Evolutionary conservation across 92 coral and sea anemone genomes (phyloP).

Genomic region (Anthopleura xanthogrammica): DNA sequence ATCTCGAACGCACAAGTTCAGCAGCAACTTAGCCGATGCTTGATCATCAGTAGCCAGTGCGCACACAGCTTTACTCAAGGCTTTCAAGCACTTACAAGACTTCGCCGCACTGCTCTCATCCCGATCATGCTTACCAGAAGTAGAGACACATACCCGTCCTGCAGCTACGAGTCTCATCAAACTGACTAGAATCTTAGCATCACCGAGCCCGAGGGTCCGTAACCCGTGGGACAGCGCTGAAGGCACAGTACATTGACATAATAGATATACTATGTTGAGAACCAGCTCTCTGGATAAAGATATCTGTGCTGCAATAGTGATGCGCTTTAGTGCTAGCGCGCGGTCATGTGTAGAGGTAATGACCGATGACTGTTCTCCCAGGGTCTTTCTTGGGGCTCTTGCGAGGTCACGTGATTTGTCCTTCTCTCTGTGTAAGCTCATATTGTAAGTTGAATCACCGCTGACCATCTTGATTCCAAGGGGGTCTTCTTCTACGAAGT

Average conservation of each 20-base stretch:
- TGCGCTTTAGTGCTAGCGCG: constrained; percentile 72
- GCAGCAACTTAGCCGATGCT: constrained; percentile 56
- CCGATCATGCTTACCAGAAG: constrained; percentile 23
- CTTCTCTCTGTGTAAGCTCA: constrained; percentile 17
- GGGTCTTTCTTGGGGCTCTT: constrained; percentile 40
- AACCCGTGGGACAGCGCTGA: constrained; percentile 53
- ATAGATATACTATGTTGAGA: constrained; percentile 52
- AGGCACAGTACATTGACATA: constrained; percentile 53
- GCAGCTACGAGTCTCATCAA: constrained; percentile 86
- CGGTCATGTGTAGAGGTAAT: constrained; percentile 69
- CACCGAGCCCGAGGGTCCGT: constrained; percentile 61
- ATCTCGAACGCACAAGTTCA: constrained; percentile 73
- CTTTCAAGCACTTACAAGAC: constrained; percentile 36
- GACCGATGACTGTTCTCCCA: constrained; percentile 83
- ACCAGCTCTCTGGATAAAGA: constrained; percentile 72
- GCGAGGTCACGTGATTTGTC: constrained; percentile 35
- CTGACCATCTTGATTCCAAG: constrained; percentile 50
- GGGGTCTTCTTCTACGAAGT: constrained; percentile 61
- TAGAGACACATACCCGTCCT: constrained; percentile 50
- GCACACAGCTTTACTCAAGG: constrained; percentile 70
- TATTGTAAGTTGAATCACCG: constrained; percentile 16
- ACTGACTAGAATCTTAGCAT: constrained; percentile 65
- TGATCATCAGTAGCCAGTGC: constrained; percentile 72
- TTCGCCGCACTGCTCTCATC: constrained; percentile 30
- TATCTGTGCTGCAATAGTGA: constrained; percentile 78